Percentiles rank a stretch among this genome's conserved stretches.
These are phyloP conservation scores for Crossaster papposus DNA, from an alignment of 53 echinoderm and acorn worm species.

Conservation along the genomic window DNA sequence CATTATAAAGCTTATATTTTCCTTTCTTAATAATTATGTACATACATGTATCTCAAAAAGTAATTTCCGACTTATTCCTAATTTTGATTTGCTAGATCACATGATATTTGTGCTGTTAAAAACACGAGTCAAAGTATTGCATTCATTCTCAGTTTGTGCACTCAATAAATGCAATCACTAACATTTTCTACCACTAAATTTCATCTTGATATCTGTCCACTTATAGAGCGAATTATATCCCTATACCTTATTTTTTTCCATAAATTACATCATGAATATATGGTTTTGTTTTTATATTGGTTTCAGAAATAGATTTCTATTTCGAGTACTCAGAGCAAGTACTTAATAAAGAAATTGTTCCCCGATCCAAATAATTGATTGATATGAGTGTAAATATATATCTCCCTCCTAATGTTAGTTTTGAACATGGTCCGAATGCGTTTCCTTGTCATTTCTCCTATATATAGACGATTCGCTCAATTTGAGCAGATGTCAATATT, in stretches of 20 bases:
- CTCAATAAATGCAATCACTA: background rate
- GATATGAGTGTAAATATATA: background rate
- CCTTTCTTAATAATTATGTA: too few species aligned
- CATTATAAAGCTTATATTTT: too few species aligned
- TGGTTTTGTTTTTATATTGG: background rate
- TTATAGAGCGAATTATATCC: background rate
- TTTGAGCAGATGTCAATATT: constrained; percentile 16
- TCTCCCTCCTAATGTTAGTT: background rate
- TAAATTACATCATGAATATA: background rate
- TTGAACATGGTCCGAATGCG: background rate
- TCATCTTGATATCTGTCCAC: background rate
- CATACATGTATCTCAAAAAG: too few species aligned
- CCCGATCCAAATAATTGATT: background rate
- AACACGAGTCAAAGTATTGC: background rate
- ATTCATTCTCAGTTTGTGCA: background rate
- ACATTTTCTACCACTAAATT: background rate
- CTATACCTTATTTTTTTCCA: background rate
- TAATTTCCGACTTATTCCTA: too few species aligned
- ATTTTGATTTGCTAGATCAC: too few species aligned
- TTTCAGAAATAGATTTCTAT: background rate
- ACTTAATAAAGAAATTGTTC: background rate
- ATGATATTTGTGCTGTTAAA: too few species aligned
- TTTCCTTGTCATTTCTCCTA: background rate
- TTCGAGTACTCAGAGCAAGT: background rate
- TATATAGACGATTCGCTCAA: background rate